Percentiles rank a stretch among this genome's conserved stretches.
These are phyloP conservation scores for Oncorhynchus keta DNA, from an alignment of 2,113 vertebrate genomes.

Conservation along the genomic window DNA sequence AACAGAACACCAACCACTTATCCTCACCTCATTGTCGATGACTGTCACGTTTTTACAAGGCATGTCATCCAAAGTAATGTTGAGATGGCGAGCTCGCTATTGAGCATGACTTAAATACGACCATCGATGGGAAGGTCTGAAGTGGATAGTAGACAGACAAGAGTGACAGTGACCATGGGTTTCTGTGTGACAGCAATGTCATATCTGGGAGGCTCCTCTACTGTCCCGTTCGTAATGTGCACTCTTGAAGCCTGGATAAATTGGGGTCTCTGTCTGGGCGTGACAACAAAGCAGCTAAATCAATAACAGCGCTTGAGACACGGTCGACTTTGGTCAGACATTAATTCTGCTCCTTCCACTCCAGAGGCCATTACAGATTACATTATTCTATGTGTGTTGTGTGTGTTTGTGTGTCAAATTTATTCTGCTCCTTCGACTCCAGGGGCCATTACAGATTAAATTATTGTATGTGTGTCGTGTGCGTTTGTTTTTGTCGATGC, in stretches of 20 bases:
- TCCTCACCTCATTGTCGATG: background rate
- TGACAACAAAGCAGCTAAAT: conserved; percentile 27
- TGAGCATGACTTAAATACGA: background rate
- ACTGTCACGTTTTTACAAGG: background rate
- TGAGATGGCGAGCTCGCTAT: background rate
- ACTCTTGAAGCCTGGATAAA: background rate
- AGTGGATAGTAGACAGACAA: background rate
- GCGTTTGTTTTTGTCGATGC: background rate
- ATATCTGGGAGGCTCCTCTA: background rate
- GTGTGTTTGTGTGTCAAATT: conserved; percentile 14
- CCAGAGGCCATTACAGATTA: conserved; percentile 5
- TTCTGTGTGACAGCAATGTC: background rate
- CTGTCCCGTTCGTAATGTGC: conserved; percentile 7
- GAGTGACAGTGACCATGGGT: background rate
- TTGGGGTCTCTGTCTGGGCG: background rate
- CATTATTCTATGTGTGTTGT: background rate
- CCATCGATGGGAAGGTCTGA: background rate
- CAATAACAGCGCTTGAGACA: conserved; percentile 22
- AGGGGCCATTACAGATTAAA: conserved; percentile 9
- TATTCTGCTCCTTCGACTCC: conserved; percentile 11
- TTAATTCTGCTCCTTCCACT: conserved; percentile 11
- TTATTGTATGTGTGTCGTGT: background rate
- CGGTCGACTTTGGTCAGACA: conserved; percentile 8
- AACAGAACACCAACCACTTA: background rate
- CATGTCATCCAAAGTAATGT: background rate